Percentiles rank a stretch among this genome's conserved stretches.
phyloP scores from a whole-genome alignment of 64 coral and sea anemone species.

The Pocillopora damicornis region DNA sequence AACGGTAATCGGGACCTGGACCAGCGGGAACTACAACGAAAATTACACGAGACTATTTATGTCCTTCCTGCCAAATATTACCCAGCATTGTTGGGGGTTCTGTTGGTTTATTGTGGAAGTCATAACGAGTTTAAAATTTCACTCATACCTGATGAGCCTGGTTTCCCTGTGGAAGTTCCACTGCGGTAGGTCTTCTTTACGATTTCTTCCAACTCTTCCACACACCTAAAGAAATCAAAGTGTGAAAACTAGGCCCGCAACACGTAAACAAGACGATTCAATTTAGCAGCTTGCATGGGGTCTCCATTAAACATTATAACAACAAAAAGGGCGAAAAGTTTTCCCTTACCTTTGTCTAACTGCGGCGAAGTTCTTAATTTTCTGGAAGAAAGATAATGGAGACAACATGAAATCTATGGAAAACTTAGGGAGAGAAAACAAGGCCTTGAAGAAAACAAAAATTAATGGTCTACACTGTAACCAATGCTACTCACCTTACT shows the following conservation, averaged over 20 bases:
- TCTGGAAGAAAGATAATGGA: constrained; percentile 1
- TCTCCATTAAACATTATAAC: background rate
- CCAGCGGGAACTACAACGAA: background rate
- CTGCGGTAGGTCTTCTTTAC: constrained; percentile 27
- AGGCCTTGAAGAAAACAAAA: background rate
- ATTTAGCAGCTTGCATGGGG: background rate
- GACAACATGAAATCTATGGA: background rate
- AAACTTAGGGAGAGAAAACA: background rate
- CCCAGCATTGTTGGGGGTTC: background rate
- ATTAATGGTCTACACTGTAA: background rate
- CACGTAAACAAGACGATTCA: background rate
- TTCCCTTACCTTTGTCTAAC: constrained; percentile 33
- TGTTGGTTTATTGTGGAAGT: background rate
- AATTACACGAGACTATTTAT: background rate
- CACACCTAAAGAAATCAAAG: background rate
- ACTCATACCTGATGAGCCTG: constrained; percentile 4
- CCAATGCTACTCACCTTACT: constrained; percentile 34
- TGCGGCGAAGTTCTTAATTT: constrained; percentile 36
- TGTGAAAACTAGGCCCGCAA: background rate
- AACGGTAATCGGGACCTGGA: background rate
- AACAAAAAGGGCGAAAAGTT: background rate
- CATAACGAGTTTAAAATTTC: background rate
- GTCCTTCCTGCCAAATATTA: background rate
- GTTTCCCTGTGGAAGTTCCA: background rate
- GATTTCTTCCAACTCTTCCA: constrained; percentile 7